phyloP scores from a whole-genome alignment of 2,113 vertebrate genomes.

The Serilophus lunatus region DNA sequence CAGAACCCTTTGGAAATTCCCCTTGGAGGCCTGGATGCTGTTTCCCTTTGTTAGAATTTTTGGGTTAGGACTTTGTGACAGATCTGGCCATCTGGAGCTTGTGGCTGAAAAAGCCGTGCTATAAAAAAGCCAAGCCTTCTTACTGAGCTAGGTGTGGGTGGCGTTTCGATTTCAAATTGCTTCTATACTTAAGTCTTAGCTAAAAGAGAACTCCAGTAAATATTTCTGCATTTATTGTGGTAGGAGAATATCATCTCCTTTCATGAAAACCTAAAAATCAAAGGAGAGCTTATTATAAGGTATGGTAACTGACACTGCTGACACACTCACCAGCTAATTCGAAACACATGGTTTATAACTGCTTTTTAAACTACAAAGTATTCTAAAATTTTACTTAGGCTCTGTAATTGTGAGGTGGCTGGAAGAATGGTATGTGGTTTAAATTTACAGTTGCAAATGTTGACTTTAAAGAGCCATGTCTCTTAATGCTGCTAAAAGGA shows the following conservation, averaged over 20 bases:
- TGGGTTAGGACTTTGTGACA: neutral
- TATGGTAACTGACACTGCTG: constrained; percentile 59
- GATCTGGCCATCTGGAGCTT: neutral
- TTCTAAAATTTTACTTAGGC: constrained; percentile 57
- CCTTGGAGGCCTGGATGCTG: neutral
- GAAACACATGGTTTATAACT: constrained; percentile 70
- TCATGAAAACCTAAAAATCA: constrained; percentile 30
- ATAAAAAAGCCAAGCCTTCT: neutral
- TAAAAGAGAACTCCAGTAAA: constrained; percentile 1
- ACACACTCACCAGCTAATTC: constrained; percentile 61
- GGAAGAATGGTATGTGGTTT: constrained; percentile 40
- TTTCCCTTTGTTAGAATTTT: neutral
- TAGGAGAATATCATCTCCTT: neutral
- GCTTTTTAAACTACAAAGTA: constrained; percentile 50
- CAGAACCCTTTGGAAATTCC: neutral
- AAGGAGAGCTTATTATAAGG: constrained; percentile 58
- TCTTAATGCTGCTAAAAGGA: neutral
- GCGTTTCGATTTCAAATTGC: neutral
- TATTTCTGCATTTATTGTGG: constrained; percentile 59
- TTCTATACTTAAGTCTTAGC: constrained; percentile 36
- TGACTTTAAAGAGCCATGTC: neutral
- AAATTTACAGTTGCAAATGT: constrained; percentile 25
- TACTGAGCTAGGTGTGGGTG: constrained; percentile 10
- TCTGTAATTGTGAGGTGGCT: constrained; percentile 67
- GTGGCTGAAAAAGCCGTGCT: neutral